Conservation (phyloP, 2,113 vertebrate genomes). For the rabbit (Oryctolagus cuniculus) region DNA sequence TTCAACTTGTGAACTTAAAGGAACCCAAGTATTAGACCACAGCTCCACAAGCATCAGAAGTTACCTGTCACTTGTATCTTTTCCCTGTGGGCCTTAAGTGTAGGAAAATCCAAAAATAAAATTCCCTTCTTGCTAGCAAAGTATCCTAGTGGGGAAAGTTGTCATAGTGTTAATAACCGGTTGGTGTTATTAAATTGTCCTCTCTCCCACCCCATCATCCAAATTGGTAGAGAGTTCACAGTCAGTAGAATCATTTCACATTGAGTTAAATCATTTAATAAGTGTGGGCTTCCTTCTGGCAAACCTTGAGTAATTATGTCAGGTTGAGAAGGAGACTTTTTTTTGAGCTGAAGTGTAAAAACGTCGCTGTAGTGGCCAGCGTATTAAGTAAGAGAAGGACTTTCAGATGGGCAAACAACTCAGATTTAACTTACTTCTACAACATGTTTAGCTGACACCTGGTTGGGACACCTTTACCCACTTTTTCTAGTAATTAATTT, state of each 20-base stretch:
- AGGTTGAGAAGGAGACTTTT: conserved; percentile 42
- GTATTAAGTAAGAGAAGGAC: background rate
- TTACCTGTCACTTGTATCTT: background rate
- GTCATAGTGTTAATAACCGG: conserved; percentile 58
- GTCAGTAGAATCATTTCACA: conserved; percentile 66
- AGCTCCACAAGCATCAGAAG: background rate
- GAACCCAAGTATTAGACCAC: background rate
- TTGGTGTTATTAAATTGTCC: conserved; percentile 68
- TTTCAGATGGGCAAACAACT: background rate
- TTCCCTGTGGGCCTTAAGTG: background rate
- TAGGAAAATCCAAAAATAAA: conserved; percentile 64
- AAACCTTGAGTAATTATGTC: conserved; percentile 63
- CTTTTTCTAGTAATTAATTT: background rate
- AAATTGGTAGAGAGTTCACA: conserved; percentile 58
- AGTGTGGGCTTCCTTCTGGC: conserved; percentile 58
- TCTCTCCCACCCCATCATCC: background rate
- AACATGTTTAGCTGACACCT: background rate
- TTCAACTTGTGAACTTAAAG: background rate
- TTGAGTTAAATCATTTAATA: conserved; percentile 67
- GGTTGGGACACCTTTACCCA: background rate
- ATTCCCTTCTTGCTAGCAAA: conserved; percentile 39
- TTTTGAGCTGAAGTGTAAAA: conserved; percentile 57
- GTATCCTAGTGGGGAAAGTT: conserved; percentile 53
- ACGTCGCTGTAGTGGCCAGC: background rate
- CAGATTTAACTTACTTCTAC: background rate